These are phyloP conservation scores for Phyllostomus hastatus DNA, from an alignment of 2,113 vertebrate species.

Conservation along the genomic window DNA sequence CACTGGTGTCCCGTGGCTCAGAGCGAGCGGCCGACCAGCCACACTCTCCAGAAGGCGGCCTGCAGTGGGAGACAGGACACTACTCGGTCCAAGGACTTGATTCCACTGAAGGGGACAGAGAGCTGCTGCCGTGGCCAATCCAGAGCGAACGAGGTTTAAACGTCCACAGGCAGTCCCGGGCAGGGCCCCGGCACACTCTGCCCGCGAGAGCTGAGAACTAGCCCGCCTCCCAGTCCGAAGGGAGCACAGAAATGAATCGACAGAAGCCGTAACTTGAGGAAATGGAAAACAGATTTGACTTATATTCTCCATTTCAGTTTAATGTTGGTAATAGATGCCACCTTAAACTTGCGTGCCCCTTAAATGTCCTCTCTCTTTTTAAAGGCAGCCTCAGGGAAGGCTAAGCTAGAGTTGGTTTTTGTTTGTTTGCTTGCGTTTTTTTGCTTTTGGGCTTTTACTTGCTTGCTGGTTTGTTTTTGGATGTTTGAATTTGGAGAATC, in stretches of 20 bases:
- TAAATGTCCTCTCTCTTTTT: not conserved
- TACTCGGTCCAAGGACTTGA: not conserved
- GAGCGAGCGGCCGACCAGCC: conserved; percentile 11
- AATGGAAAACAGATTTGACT: not conserved
- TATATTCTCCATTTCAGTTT: not conserved
- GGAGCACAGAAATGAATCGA: not conserved
- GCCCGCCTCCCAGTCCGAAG: not conserved
- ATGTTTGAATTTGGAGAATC: not conserved
- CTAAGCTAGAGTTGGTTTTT: not conserved
- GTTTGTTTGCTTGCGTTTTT: not conserved
- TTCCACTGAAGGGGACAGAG: not conserved
- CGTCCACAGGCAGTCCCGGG: not conserved
- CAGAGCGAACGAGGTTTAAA: not conserved
- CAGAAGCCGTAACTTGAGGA: conserved; percentile 16
- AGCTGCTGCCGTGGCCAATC: not conserved
- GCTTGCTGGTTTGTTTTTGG: not conserved
- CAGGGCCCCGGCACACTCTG: not conserved
- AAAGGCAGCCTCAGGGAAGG: conserved; percentile 24
- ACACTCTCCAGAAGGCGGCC: conserved; percentile 12
- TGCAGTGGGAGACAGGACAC: not conserved
- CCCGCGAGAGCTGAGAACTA: not conserved
- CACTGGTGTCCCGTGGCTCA: conserved; percentile 36
- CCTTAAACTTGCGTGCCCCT: not conserved
- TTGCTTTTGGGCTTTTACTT: not conserved
- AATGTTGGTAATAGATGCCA: not conserved